phyloP scores from a whole-genome alignment of 2,888 invertebrate genomes.

The Xestia xanthographa region DNA sequence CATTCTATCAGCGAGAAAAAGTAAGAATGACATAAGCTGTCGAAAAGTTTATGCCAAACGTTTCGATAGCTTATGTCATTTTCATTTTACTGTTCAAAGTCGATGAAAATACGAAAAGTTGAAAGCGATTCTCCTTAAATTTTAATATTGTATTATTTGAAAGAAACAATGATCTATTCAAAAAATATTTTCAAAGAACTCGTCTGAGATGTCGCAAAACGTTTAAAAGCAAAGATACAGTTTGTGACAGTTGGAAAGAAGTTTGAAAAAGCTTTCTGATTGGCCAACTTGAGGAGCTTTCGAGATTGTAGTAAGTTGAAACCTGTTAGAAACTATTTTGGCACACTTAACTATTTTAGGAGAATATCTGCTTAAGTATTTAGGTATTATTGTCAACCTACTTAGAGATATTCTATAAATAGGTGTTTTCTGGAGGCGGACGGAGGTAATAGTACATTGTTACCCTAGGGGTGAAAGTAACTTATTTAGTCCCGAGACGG shows the following conservation, averaged over 20 bases:
- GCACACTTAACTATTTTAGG: not conserved
- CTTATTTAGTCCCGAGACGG: too few relatives aligned
- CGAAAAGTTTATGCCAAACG: not conserved
- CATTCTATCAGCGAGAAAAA: not conserved
- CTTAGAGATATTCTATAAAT: not conserved
- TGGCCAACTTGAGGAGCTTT: conserved; percentile 23
- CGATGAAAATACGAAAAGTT: not conserved
- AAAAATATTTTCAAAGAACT: not conserved
- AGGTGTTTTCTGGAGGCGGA: not conserved
- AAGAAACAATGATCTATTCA: not conserved
- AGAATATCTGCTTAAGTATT: not conserved
- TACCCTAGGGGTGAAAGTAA: too few relatives aligned
- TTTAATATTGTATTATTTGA: not conserved
- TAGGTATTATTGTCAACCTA: not conserved
- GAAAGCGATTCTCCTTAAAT: not conserved
- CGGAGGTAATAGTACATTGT: not conserved
- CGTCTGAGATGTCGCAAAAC: conserved; percentile 5
- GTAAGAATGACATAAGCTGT: not conserved
- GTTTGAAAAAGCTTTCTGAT: conserved; percentile 29
- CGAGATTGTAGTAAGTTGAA: conserved; percentile 15
- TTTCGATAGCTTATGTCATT: too few relatives aligned
- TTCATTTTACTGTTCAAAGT: not conserved
- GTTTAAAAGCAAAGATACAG: conserved; percentile 21
- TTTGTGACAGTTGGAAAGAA: conserved; percentile 35
- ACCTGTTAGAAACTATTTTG: conserved; percentile 25